Evolutionary conservation across 2,113 vertebrate species (phyloP).

Genomic region (Corythornis vintsioides): DNA sequence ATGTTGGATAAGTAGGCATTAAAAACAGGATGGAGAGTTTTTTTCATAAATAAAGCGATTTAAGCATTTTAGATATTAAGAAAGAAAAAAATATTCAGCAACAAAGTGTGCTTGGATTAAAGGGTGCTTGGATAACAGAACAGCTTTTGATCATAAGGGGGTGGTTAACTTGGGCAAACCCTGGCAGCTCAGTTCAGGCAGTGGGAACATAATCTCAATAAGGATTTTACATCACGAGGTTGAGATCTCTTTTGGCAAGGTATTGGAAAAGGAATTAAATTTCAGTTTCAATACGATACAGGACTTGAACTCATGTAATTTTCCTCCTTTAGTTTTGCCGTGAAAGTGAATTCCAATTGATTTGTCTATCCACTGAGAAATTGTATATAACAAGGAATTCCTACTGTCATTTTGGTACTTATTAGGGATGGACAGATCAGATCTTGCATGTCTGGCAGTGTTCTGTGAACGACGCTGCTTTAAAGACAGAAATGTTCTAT

Average conservation of each 20-base stretch:
- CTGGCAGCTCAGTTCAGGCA: not conserved
- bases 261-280: not conserved
- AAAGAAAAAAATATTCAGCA: not conserved
- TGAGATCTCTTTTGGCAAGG: not conserved
- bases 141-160: not conserved
- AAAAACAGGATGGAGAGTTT: rapidly evolving
- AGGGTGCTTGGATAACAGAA: not conserved
- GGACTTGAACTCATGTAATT: not conserved
- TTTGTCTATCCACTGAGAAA: not conserved
- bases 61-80: not conserved
- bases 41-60: not conserved
- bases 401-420: not conserved
- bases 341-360: constrained; percentile 9
- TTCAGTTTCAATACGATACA: not conserved
- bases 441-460: rapidly evolving
- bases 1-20: not conserved
- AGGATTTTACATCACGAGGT: not conserved
- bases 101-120: not conserved
- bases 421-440: not conserved
- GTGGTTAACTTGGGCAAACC: not conserved
- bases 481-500: not conserved
- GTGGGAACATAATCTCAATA: not conserved
- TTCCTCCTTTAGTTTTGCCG: not conserved
- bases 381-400: not conserved
- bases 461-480: not conserved